Conservation (phyloP, 2,888 invertebrate species). For the Lepidochitona cinerea region DNA sequence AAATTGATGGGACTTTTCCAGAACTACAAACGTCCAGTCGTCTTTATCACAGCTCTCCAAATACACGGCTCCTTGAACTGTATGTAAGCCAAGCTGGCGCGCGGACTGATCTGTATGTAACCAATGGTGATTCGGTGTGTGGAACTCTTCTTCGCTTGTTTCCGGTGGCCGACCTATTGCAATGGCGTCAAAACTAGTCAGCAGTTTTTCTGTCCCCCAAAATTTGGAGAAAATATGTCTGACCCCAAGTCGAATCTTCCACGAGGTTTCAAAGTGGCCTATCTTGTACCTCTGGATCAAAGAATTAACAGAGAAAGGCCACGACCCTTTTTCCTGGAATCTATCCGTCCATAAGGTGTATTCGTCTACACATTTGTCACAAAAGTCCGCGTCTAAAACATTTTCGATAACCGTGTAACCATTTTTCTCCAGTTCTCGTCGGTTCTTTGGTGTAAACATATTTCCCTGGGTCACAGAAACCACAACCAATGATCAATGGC, state of each 20-base stretch:
- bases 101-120: slow-evolving; percentile 59
- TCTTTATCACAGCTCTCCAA: slow-evolving; percentile 42
- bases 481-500: too few relatives aligned
- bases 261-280: slow-evolving; percentile 52
- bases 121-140: slow-evolving; percentile 29
- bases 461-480: too few relatives aligned
- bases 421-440: slow-evolving; percentile 34
- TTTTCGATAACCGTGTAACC: slow-evolving; percentile 50
- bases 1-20: slow-evolving; percentile 41
- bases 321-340: slow-evolving; percentile 35
- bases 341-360: slow-evolving; percentile 45
- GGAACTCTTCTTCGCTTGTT: slow-evolving; percentile 41
- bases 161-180: slow-evolving; percentile 64
- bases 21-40: slow-evolving; percentile 46
- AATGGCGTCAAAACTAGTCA: slow-evolving; percentile 59
- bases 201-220: slow-evolving; percentile 58
- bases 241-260: slow-evolving; percentile 50
- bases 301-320: slow-evolving; percentile 42
- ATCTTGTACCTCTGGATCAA: slow-evolving; percentile 54
- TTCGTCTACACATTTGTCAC: slow-evolving; percentile 38
- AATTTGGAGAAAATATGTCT: slow-evolving; percentile 54
- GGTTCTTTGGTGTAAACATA: neutral
- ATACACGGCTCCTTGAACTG: slow-evolving; percentile 54
- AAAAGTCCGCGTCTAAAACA: slow-evolving; percentile 40
- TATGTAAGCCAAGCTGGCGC: slow-evolving; percentile 51